Evolutionary conservation across 2,113 vertebrate species (phyloP).

Genomic region (Hippocampus abdominalis): DNA sequence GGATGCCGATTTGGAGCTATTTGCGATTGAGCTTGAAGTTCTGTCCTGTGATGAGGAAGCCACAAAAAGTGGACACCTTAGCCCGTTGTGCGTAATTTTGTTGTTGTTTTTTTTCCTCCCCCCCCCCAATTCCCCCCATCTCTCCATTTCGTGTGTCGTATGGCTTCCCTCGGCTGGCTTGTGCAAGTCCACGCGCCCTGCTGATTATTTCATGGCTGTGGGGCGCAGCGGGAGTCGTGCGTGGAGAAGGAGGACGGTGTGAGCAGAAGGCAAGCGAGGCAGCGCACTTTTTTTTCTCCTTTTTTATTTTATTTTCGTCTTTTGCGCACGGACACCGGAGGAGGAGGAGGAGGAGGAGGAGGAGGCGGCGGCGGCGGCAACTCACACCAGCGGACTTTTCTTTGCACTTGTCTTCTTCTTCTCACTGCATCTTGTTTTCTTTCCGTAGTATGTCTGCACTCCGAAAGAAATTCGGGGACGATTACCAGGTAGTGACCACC

Average conservation of each 20-base stretch:
- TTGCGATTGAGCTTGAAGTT: conserved; percentile 45
- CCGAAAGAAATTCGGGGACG: conserved; percentile 97
- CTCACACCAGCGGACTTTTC: conserved; percentile 42
- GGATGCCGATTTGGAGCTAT: conserved; percentile 45
- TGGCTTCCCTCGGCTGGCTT: conserved; percentile 43
- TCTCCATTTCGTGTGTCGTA: conserved; percentile 14
- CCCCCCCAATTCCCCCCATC: not conserved
- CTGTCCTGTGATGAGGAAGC: conserved; percentile 50
- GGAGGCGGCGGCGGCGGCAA: conserved; percentile 39
- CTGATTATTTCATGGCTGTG: conserved; percentile 64
- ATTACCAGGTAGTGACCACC: conserved; percentile 98
- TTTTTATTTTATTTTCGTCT: conserved; percentile 4
- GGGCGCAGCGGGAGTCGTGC: conserved; percentile 45
- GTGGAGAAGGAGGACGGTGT: conserved; percentile 57
- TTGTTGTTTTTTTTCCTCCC: conserved; percentile 18
- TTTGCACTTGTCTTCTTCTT: not conserved
- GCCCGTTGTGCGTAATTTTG: not conserved
- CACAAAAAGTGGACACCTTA: conserved; percentile 28
- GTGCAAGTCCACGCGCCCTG: conserved; percentile 25
- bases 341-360: conserved; percentile 24
- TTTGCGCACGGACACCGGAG: conserved; percentile 48
- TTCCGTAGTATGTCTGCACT: conserved; percentile 94
- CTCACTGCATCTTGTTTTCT: conserved; percentile 65
- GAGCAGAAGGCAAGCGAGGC: conserved; percentile 53
- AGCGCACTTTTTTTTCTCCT: conserved; percentile 42